Conservation (phyloP, 2,888 invertebrate genomes). For the Tuta absoluta region DNA sequence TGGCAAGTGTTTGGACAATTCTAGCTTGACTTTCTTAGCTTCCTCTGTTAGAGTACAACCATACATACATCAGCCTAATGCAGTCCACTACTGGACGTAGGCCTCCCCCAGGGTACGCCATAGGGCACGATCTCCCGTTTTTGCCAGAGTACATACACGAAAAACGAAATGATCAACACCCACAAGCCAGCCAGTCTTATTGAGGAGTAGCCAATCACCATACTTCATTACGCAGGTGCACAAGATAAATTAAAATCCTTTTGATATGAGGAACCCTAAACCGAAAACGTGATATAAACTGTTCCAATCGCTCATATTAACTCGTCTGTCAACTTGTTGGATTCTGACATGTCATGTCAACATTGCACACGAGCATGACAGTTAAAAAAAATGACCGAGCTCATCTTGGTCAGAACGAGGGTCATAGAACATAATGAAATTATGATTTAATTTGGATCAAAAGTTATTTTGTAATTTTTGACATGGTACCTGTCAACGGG, state of each 20-base stretch:
- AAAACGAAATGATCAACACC: too few relatives aligned
- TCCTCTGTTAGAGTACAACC: too few relatives aligned
- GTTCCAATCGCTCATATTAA: conserved; percentile 65
- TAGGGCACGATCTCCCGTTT: too few relatives aligned
- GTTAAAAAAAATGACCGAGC: conserved; percentile 47
- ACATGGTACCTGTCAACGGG: background rate
- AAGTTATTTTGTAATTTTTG: conserved; percentile 40
- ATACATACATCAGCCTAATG: too few relatives aligned
- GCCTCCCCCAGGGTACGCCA: too few relatives aligned
- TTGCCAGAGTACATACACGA: too few relatives aligned
- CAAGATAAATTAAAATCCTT: background rate
- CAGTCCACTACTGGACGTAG: too few relatives aligned
- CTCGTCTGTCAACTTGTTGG: conserved; percentile 67
- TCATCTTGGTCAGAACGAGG: conserved; percentile 39
- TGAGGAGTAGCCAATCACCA: too few relatives aligned
- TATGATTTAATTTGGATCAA: conserved; percentile 62
- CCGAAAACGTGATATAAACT: conserved; percentile 41
- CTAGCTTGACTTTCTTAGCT: too few relatives aligned
- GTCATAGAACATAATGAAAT: conserved; percentile 33
- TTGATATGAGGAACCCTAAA: conserved; percentile 39
- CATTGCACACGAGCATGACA: conserved; percentile 56
- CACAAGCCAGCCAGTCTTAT: too few relatives aligned
- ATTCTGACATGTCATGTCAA: conserved; percentile 70
- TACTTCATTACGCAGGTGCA: too few relatives aligned
- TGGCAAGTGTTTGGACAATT: too few relatives aligned